phyloP scores from a whole-genome alignment of 2,888 invertebrate genomes.

The Diploptera punctata region DNA sequence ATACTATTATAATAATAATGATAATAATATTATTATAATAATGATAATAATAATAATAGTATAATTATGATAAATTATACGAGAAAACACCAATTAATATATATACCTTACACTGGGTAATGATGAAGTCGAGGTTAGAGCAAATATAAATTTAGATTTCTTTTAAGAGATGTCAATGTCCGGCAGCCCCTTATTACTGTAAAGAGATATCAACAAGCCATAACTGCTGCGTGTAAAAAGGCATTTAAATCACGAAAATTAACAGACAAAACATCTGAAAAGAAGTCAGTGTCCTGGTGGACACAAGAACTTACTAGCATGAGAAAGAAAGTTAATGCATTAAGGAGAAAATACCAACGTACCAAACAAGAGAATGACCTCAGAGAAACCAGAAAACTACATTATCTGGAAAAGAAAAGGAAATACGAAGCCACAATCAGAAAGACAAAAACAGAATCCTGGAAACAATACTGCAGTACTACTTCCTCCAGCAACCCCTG shows the following conservation, averaged over 20 bases:
- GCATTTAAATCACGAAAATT: background rate
- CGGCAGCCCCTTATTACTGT: too few species aligned
- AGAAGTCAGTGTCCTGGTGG: background rate
- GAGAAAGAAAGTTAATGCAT: background rate
- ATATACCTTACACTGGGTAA: too few species aligned
- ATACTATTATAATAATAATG: too few species aligned
- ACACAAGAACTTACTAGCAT: background rate
- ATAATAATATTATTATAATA: too few species aligned
- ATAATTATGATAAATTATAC: too few species aligned
- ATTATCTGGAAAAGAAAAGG: background rate
- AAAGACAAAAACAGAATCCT: background rate
- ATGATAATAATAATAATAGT: too few species aligned
- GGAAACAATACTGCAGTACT: background rate
- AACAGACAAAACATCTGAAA: background rate
- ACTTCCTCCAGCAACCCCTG: background rate
- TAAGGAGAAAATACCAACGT: too few species aligned
- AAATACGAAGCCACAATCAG: background rate
- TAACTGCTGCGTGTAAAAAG: background rate
- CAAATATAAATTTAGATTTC: too few species aligned
- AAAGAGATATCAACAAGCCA: background rate
- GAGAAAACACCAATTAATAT: too few species aligned
- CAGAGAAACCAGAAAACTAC: background rate
- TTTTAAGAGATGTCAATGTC: too few species aligned
- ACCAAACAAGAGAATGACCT: background rate
- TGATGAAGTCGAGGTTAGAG: too few species aligned